Conservation (phyloP, 1,140 invertebrate species). For the Leguminivora glycinivorella region DNA sequence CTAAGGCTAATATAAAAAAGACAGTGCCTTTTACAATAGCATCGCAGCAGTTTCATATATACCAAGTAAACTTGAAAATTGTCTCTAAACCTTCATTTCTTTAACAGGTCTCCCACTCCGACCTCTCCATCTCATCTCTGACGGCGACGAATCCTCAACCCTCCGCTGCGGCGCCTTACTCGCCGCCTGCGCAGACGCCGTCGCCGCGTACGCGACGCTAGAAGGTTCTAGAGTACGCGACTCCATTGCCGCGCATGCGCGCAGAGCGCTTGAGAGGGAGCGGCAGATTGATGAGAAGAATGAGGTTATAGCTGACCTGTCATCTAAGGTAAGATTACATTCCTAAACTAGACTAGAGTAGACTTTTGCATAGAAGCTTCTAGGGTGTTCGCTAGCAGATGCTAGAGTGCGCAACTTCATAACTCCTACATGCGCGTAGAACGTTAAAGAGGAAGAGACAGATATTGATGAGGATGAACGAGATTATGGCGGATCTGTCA, state of each 20-base stretch:
- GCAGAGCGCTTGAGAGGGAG: constrained; percentile 86
- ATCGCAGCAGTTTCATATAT: too few relatives aligned
- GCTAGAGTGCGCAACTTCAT: too few relatives aligned
- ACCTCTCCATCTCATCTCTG: constrained; percentile 79
- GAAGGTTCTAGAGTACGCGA: constrained; percentile 90
- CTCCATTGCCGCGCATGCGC: constrained; percentile 86
- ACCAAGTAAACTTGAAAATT: too few relatives aligned
- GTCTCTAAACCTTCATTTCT: constrained; percentile 25
- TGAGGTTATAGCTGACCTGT: constrained; percentile 88
- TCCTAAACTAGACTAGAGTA: too few relatives aligned
- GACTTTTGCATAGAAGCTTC: too few relatives aligned
- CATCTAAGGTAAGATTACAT: constrained; percentile 83
- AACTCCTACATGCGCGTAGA: too few relatives aligned
- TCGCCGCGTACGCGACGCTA: constrained; percentile 84
- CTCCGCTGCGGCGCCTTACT: constrained; percentile 79
- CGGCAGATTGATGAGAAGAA: constrained; percentile 89
- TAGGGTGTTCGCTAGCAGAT: too few relatives aligned
- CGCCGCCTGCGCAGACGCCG: constrained; percentile 85
- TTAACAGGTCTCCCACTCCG: constrained; percentile 79
- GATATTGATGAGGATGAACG: too few relatives aligned
- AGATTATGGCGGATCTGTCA: too few relatives aligned
- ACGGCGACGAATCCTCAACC: constrained; percentile 76
- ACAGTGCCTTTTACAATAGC: too few relatives aligned
- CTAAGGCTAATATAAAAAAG: too few relatives aligned
- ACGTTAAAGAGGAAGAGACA: too few relatives aligned